A percentile compares a stretch with the other conserved stretches of the same genome.
phyloP scores from a whole-genome alignment of 2,113 vertebrate species.

The Lipophrys pholis region DNA sequence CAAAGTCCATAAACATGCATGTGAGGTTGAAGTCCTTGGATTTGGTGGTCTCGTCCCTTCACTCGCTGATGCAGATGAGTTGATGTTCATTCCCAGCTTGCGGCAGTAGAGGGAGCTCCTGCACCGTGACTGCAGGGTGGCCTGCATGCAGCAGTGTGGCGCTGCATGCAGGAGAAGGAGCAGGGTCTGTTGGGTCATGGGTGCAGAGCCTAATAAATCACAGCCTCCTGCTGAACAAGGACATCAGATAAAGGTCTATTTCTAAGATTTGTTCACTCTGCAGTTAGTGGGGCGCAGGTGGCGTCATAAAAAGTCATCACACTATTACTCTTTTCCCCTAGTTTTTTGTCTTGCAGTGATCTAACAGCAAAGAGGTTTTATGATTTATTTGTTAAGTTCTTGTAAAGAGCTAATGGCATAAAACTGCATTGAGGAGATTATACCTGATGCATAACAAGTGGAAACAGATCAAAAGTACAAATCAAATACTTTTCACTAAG shows the following conservation, averaged over 20 bases:
- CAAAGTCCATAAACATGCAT: too few species aligned
- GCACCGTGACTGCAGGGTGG: slow-evolving; percentile 37
- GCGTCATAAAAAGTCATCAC: slow-evolving; percentile 24
- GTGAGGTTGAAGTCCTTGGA: too few species aligned
- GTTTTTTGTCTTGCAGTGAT: slow-evolving; percentile 31
- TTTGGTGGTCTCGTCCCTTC: too few species aligned
- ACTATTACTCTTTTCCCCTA: slow-evolving; percentile 14
- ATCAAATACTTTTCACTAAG: background rate
- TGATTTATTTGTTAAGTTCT: slow-evolving; percentile 24
- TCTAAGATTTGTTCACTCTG: slow-evolving; percentile 63
- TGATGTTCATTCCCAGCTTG: background rate
- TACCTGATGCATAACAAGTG: background rate
- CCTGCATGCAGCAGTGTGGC: slow-evolving; percentile 25
- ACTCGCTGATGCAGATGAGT: too few species aligned
- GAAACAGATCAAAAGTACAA: background rate
- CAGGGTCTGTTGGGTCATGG: slow-evolving; percentile 45
- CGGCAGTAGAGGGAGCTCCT: slow-evolving; percentile 75
- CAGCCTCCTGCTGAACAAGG: slow-evolving; percentile 72
- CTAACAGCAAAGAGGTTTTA: background rate
- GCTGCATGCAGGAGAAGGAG: slow-evolving; percentile 15
- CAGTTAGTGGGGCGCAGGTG: slow-evolving; percentile 39
- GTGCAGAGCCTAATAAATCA: slow-evolving; percentile 70
- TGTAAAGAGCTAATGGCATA: background rate
- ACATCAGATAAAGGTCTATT: slow-evolving; percentile 76
- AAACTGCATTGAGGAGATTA: too few species aligned